Evolutionary conservation across 1,140 invertebrate species (phyloP), one percentile per base, ranked within the genome.

Genomic region (Reticulitermes speratus): DNA sequence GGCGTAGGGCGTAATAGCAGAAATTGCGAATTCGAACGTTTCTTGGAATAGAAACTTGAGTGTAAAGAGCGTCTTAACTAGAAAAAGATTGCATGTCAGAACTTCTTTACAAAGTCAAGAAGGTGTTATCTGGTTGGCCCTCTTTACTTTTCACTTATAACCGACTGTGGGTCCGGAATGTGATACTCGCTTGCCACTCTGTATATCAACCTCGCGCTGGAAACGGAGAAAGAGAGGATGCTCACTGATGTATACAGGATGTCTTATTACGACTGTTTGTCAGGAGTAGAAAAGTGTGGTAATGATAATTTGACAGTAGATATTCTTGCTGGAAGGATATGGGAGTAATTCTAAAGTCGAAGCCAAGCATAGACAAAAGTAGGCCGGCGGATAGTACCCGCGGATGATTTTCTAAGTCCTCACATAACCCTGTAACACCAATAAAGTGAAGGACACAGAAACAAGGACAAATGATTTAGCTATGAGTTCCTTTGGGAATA

Each of bases 191-290:
- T 85, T 85, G 85, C 38, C 85, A 85, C 85, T 69, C 85, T 75
- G 75, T 85, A 16, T n/a, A 85, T 85, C 85, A 85, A 85, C 9
- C 38, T 85, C 23, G 85, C 85, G 38, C 85, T 85, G 85, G 8
- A 6, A 44, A 12, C 38, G 44, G 32, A 44, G 83, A 45, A 52
- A 11, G 83, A 84, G 38, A 44, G 0, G 83, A 12, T 8, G 2
- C 12, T 52, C 65, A 3, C 5, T 75, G 7, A 55, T 21, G 30
- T 75, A 75, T 75, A 75, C 65, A 75, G 65, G n/a, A 30, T 75
- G 65, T 30, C 65, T 30, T 9, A 75, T 55, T 55, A 55, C 1
- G 52, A 55, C 14, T 12, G 52, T 55, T 55, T 5, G 19, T 55
- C 16, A 55, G 52, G 19, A 5, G 14, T 38, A 5, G 38, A 38